Evolutionary conservation across 2,888 invertebrate genomes (phyloP), one percentile per base, ranked within the genome.

Genomic region (Scelioninae gen. 2): DNA sequence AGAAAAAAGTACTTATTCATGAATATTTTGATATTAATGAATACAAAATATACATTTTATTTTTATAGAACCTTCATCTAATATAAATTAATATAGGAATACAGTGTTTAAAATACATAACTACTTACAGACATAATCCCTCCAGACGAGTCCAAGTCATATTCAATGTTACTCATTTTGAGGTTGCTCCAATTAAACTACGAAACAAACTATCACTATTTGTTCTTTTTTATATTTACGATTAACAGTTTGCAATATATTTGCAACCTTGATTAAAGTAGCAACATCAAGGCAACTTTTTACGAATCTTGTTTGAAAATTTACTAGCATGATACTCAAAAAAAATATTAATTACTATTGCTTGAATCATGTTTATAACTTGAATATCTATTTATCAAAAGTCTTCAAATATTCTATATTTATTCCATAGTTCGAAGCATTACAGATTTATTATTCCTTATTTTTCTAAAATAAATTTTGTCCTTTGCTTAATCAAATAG

Each of bases 111-210:
- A 43, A 43, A 19, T 2, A 18, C 1, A 19, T 19, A 6, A 35
- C 15, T 43, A 45, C 65, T 64, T 57, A 67, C 67, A 2, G 72
- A 60, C 72, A 63, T 68, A 15, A 67, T 57, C 41, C 58, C 73
- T 16, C 72, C 67, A 37, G 72, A 61, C 4, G 72, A 67, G 22
- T 50, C 61, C 39, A 73, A 61, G n/a, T 73, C 72, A 25, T 73
- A 73, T 33, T 67, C 72, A n/a, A 73, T 31, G 37, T 61, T 28
- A 43, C 67, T 73, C 72, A 73, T 73, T 58, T 43, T 65, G 35
- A 28, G 11, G 10, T 6, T 5, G 2, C 13, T 45, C 22, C 4
- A 2, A 35, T 7, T 39, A 48, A 46, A 43, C 15, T 19, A 1
- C n/a, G 1, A 19, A n/a, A 19, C 19, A 43, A 39, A 16, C n/a